These are phyloP conservation scores for Antheraea pernyi DNA, from an alignment of 1,140 invertebrate genomes.

Conservation along the genomic window DNA sequence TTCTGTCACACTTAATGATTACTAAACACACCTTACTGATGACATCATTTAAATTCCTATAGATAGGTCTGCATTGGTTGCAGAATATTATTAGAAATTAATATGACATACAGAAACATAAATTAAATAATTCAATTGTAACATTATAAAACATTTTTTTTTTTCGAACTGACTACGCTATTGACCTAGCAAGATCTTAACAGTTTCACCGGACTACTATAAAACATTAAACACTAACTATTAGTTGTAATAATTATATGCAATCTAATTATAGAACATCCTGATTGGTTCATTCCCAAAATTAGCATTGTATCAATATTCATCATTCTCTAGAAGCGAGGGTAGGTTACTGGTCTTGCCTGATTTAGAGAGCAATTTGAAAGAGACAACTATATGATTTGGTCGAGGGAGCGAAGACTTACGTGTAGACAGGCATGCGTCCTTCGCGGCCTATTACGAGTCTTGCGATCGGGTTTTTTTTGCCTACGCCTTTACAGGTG, in stretches of 20 bases:
- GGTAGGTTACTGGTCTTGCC: constrained; percentile 47
- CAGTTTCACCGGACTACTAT: neutral
- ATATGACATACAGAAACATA: no score
- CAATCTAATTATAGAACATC: neutral
- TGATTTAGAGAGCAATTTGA: constrained; percentile 46
- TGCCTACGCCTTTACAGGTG: constrained; percentile 38
- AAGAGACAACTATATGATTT: constrained; percentile 31
- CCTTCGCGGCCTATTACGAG: constrained; percentile 54
- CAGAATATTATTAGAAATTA: no score
- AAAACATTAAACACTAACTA: neutral
- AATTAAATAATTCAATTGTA: no score
- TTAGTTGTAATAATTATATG: neutral
- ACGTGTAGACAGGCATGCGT: constrained; percentile 62
- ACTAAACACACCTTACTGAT: no score
- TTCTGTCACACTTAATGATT: no score
- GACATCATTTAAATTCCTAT: no score
- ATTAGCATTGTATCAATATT: constrained; percentile 33
- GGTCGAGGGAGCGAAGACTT: constrained; percentile 31
- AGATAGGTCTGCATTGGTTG: no score
- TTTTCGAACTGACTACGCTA: no score
- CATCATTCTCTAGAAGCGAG: constrained; percentile 38
- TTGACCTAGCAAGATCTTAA: no score
- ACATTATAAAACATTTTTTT: no score
- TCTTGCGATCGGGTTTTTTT: constrained; percentile 52
- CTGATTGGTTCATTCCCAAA: neutral